Evolutionary conservation across 2,888 invertebrate species (phyloP), one percentile per base, ranked within the genome.

Genomic region (Glyphotaelius pellucidus): DNA sequence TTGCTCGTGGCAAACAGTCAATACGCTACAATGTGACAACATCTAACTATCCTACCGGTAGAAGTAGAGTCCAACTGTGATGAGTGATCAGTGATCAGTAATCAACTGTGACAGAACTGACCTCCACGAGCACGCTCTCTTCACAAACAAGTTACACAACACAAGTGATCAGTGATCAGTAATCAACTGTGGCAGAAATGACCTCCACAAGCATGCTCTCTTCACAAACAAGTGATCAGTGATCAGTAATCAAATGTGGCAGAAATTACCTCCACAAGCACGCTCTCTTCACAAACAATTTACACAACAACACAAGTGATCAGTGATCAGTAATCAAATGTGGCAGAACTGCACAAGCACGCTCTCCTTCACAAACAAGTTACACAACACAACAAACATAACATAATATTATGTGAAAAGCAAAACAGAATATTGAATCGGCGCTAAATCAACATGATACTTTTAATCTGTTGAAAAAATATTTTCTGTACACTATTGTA

Each of bases 401-500:
- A 52, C 52, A 19, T 52, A 52, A 52, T 52, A 52, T 52, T 87
- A 19, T 47, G 87, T 47, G 47, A 87, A 87, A 52, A 87, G 31
- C 87, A 52, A 87, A 87, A 47, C 19, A 31, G 30, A 47, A 86
- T 42, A 87, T 87, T 52, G 25, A 87, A 87, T 11, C 30, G 52
- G 87, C 52, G 47, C 87, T 30, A 47, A 87, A 87, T 47, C 30
- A 87, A 87, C 47, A 87, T 87, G 42, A 25, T 42, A 86, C 86
- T n/a, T 90, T 81, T 32, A 38, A 52, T 81, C 90, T 42, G 47
- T 90, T 90, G 32, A 90, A 90, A 90, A 90, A 84, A 90, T 84
- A 90, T 32, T 32, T 67, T 84, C 90, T 90, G 90, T 90, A 90
- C 90, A 90, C 90, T 90, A 90, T 90, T 90, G 87, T 87, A 90